Evolutionary conservation across 2,888 invertebrate species (phyloP).

Genomic region (Nephrotoma guestfalica): DNA sequence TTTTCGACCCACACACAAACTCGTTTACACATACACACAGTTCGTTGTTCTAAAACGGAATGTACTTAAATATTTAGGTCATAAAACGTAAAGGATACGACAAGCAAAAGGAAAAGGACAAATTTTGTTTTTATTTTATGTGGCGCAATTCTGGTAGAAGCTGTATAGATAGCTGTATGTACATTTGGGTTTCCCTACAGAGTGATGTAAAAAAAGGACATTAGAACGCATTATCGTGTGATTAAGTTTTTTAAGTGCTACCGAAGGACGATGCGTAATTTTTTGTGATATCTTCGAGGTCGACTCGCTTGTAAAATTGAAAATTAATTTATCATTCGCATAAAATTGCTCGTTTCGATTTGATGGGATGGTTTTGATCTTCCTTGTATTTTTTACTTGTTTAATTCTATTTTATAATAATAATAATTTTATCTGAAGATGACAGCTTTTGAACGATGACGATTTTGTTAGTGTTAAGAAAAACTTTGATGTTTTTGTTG

Average conservation of each 20-base stretch:
- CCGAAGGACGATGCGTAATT: background rate
- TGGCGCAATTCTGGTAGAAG: background rate
- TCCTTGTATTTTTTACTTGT: background rate
- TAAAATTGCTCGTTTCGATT: background rate
- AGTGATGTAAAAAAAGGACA: background rate
- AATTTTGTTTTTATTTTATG: background rate
- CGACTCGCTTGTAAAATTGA: background rate
- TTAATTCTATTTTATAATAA: background rate
- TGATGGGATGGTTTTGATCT: background rate
- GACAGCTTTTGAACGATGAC: background rate
- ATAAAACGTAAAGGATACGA: background rate
- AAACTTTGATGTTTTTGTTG: background rate
- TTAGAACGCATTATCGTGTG: background rate
- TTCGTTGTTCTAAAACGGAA: background rate
- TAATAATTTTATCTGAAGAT: background rate
- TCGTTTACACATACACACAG: background rate
- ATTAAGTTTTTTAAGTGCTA: background rate
- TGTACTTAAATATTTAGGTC: background rate
- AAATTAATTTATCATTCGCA: background rate
- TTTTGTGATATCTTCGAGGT: background rate
- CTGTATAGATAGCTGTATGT: background rate
- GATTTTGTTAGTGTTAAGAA: background rate
- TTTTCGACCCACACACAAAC: background rate
- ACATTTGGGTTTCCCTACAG: background rate
- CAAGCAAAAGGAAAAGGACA: background rate